Evolutionary conservation across 2,888 invertebrate genomes (phyloP).

Genomic region (Limnephilus auricula): DNA sequence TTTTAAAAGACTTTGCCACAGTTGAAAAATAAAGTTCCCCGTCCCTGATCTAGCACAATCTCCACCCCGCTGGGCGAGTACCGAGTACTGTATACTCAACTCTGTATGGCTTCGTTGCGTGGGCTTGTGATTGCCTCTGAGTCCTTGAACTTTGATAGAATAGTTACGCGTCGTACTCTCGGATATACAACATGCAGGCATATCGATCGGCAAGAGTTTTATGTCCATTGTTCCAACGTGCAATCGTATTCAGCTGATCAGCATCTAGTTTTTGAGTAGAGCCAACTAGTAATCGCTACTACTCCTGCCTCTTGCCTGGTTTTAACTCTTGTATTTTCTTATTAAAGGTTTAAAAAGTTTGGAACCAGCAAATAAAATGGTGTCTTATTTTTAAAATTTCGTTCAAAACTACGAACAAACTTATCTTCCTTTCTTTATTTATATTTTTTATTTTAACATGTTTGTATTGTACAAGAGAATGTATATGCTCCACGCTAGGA

Average conservation of each 20-base stretch:
- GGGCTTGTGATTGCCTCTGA: background rate
- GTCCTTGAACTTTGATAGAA: conserved; percentile 39
- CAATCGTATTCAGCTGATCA: background rate
- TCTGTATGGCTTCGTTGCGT: conserved; percentile 30
- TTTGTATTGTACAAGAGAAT: too few relatives aligned
- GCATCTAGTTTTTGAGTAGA: background rate
- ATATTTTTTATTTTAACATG: too few relatives aligned
- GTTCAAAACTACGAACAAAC: too few relatives aligned
- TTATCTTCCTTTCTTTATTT: too few relatives aligned
- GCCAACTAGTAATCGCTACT: background rate
- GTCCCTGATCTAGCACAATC: background rate
- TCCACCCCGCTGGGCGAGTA: background rate
- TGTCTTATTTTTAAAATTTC: too few relatives aligned
- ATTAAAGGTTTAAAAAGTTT: too few relatives aligned
- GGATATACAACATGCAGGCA: background rate
- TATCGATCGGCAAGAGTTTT: background rate
- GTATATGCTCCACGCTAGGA: too few relatives aligned
- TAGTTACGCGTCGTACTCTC: background rate
- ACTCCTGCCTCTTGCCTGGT: background rate
- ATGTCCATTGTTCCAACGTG: background rate
- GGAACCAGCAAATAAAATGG: too few relatives aligned
- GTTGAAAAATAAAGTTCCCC: background rate
- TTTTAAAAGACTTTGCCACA: background rate
- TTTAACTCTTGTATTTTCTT: background rate
- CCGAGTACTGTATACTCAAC: background rate